A percentile compares a stretch with the other conserved stretches of the same genome.
Conservation (phyloP, 1,140 invertebrate species). For the Aricia agestis region DNA sequence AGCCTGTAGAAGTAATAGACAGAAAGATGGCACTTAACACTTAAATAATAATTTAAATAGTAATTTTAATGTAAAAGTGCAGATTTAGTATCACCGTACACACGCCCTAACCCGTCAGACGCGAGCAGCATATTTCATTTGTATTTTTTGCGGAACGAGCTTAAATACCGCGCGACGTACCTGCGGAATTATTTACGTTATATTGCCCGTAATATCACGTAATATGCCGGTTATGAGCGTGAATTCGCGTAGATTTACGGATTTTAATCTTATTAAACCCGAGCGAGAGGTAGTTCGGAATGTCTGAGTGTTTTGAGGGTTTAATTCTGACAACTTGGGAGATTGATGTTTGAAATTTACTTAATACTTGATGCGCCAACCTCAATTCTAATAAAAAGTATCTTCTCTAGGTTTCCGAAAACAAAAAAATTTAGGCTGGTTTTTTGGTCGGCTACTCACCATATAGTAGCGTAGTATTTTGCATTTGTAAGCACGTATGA, state of each 20-base stretch:
- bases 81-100: neutral
- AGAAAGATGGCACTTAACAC: too few species aligned
- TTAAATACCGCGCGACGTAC: conserved; percentile 13
- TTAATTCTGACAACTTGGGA: neutral
- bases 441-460: too few species aligned
- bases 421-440: too few species aligned
- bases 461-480: too few species aligned
- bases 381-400: too few species aligned
- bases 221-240: conserved; percentile 8
- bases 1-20: too few species aligned
- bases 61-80: too few species aligned
- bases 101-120: neutral
- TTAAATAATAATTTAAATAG: too few species aligned
- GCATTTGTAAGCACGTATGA: too few species aligned
- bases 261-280: conserved; percentile 14
- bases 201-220: conserved; percentile 3
- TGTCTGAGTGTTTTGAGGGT: neutral
- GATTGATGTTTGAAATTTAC: neutral
- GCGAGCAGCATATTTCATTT: conserved; percentile 36
- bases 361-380: too few species aligned
- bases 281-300: neutral
- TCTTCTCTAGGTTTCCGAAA: too few species aligned
- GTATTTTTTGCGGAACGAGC: conserved; percentile 23
- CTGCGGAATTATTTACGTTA: conserved; percentile 4
- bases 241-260: neutral